phyloP scores from a whole-genome alignment of 2,888 invertebrate species.

The Caenorhabditis sp. region DNA sequence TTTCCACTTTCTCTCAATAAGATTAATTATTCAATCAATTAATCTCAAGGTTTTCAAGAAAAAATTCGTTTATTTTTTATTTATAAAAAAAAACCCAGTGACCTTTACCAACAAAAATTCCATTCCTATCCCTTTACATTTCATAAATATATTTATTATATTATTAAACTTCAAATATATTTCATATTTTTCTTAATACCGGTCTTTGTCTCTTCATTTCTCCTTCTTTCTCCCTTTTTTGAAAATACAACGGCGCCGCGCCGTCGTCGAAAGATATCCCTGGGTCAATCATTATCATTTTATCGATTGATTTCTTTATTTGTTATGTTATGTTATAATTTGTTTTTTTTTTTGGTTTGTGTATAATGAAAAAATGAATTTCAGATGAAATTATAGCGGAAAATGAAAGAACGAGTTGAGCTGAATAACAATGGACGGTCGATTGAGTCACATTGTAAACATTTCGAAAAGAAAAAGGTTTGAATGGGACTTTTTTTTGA shows the following conservation, averaged over 20 bases:
- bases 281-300: background rate
- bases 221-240: background rate
- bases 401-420: slow-evolving; percentile 52
- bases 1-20: too few species aligned
- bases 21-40: too few species aligned
- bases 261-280: background rate
- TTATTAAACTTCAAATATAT: background rate
- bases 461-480: slow-evolving; percentile 39
- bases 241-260: background rate
- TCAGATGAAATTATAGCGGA: background rate
- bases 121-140: background rate
- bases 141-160: background rate
- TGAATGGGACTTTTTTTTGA: background rate
- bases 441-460: slow-evolving; percentile 47
- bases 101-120: background rate
- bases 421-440: slow-evolving; percentile 51
- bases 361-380: background rate
- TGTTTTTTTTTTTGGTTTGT: background rate
- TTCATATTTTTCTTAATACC: background rate
- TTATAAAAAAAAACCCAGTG: background rate
- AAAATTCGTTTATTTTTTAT: too few species aligned
- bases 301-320: slow-evolving; percentile 1
- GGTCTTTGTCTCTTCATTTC: background rate
- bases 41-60: too few species aligned
- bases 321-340: background rate